phyloP scores from a whole-genome alignment of 1,140 invertebrate species.

The Orchesella cincta region DNA sequence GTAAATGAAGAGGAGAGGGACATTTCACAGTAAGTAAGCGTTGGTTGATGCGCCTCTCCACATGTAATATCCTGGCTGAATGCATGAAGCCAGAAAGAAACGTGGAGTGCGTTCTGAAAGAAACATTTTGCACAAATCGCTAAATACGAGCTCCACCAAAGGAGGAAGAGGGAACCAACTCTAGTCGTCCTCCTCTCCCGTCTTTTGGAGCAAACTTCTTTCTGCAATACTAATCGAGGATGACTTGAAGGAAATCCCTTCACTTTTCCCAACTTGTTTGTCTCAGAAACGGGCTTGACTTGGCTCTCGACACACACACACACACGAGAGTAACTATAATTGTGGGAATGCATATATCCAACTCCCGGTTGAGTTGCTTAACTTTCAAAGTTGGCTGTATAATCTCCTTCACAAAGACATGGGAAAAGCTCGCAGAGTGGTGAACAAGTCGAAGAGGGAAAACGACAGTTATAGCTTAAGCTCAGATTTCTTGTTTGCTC shows the following conservation, averaged over 20 bases:
- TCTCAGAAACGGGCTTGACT: too few species aligned
- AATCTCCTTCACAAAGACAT: background rate
- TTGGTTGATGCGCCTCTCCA: too few species aligned
- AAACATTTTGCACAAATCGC: too few species aligned
- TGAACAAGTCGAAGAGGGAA: too few species aligned
- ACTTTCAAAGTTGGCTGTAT: conserved; percentile 10
- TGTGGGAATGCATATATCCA: too few species aligned
- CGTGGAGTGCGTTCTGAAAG: too few species aligned
- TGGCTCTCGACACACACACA: background rate
- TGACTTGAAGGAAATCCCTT: conserved; percentile 14
- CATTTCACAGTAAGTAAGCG: too few species aligned
- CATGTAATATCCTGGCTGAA: too few species aligned
- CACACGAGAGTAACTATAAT: background rate
- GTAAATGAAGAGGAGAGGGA: background rate
- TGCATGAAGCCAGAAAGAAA: background rate
- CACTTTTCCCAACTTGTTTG: conserved; percentile 14
- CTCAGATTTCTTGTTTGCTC: background rate
- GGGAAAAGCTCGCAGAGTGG: too few species aligned
- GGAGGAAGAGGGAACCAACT: background rate
- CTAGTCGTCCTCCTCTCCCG: too few species aligned
- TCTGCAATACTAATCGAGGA: background rate
- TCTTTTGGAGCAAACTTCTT: background rate
- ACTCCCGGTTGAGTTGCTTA: conserved; percentile 5
- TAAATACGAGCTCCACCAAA: too few species aligned
- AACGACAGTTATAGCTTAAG: background rate